Conservation (phyloP, 92 coral and sea anemone species). For the Pocillopora meandrina region DNA sequence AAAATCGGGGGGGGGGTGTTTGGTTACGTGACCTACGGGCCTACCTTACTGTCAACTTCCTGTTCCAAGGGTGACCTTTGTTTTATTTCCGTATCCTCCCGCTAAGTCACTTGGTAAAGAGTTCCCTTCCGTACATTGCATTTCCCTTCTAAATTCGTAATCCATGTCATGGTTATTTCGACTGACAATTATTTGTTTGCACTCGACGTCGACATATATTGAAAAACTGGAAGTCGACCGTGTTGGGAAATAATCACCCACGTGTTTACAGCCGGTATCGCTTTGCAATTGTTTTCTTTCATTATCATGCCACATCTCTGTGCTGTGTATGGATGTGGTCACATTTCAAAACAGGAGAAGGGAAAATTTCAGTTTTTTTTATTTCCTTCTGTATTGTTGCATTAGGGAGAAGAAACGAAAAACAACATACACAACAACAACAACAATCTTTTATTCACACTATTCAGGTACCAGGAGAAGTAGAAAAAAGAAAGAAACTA, state of each 20-base stretch:
- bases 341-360: constrained; percentile 42
- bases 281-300: not conserved
- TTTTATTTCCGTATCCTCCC: constrained; percentile 5
- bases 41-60: constrained; percentile 9
- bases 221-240: constrained; percentile 34
- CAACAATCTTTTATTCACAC: too few relatives aligned
- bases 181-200: constrained; percentile 22
- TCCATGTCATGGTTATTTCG: not conserved
- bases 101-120: not conserved
- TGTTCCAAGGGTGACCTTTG: not conserved
- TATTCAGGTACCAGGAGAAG: too few relatives aligned
- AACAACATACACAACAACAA: constrained; percentile 30
- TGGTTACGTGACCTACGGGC: constrained; percentile 59
- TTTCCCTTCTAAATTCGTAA: not conserved
- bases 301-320: constrained; percentile 45
- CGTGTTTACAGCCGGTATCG: constrained; percentile 18
- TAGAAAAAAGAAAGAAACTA: too few relatives aligned
- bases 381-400: constrained; percentile 44
- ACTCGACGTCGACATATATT: constrained; percentile 39
- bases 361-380: constrained; percentile 31
- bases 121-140: not conserved
- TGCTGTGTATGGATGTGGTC: constrained; percentile 48
- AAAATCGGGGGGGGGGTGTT: constrained; percentile 49
- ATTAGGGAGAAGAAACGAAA: constrained; percentile 43
- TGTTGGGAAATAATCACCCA: constrained; percentile 31